Evolutionary conservation across 2,888 invertebrate genomes (phyloP).

Genomic region (Mesorhabditis belari): DNA sequence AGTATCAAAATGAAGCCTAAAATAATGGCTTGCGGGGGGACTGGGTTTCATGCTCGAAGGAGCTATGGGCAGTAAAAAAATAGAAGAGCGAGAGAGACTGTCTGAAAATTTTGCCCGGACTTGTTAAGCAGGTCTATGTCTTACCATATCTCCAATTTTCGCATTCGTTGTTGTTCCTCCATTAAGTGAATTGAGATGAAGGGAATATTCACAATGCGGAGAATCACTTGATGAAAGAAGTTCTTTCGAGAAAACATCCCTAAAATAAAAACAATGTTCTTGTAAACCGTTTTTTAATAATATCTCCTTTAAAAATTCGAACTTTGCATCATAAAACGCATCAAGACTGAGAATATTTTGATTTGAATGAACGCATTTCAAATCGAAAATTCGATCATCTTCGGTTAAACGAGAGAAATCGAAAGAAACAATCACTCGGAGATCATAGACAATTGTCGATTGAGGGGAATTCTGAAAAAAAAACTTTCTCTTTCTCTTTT

Average conservation of each 20-base stretch:
- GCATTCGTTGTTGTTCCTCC: slow-evolving; percentile 16
- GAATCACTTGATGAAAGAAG: slow-evolving; percentile 6
- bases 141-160: slow-evolving; percentile 22
- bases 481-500: no score
- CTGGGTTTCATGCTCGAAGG: no score
- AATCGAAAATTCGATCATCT: neutral
- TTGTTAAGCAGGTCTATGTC: neutral
- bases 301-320: no score
- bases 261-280: no score
- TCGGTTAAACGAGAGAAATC: neutral
- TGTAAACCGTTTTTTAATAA: no score
- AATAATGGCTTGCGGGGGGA: no score
- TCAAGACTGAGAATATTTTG: neutral
- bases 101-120: neutral
- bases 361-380: neutral
- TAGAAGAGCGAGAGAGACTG: no score
- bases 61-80: no score
- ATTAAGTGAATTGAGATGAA: slow-evolving; percentile 14
- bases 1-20: no score
- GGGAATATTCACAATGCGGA: slow-evolving; percentile 24
- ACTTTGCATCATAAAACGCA: neutral
- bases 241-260: slow-evolving; percentile 1
- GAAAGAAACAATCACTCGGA: neutral
- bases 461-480: no score
- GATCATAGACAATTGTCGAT: no score